phyloP scores from a whole-genome alignment of 2,888 invertebrate species.

The Polydrusus cervinus region DNA sequence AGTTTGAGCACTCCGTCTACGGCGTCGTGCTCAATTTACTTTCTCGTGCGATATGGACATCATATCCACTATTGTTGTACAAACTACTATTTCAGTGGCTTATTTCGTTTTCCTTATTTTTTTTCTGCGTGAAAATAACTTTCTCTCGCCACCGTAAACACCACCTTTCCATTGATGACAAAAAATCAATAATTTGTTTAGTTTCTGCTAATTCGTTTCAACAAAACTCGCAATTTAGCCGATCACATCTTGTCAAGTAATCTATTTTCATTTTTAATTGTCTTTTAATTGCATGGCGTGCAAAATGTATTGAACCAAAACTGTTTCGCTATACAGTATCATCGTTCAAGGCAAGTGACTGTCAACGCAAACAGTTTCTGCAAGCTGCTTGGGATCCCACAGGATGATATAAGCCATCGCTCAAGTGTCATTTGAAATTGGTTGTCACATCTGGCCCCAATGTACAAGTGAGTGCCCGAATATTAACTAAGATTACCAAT shows the following conservation, averaged over 20 bases:
- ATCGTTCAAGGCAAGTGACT: slow-evolving; percentile 48
- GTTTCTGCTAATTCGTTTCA: too few species aligned
- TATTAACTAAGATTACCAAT: slow-evolving; percentile 53
- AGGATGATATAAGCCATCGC: slow-evolving; percentile 53
- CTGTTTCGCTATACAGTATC: slow-evolving; percentile 34
- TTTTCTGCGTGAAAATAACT: too few species aligned
- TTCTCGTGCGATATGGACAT: too few species aligned
- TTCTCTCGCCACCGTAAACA: too few species aligned
- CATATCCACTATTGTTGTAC: too few species aligned
- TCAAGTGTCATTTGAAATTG: slow-evolving; percentile 54
- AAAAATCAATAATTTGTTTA: too few species aligned
- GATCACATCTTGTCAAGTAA: not conserved
- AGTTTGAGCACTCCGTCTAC: too few species aligned
- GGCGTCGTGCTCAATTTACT: too few species aligned
- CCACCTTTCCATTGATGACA: not conserved
- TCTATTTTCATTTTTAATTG: slow-evolving; percentile 25
- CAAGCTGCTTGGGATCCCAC: slow-evolving; percentile 52
- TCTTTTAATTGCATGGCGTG: slow-evolving; percentile 14
- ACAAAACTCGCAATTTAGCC: too few species aligned
- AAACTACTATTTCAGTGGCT: too few species aligned
- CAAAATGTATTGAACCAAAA: slow-evolving; percentile 9
- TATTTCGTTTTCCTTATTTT: too few species aligned
- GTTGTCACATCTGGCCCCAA: slow-evolving; percentile 54
- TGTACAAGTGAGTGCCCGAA: slow-evolving; percentile 49
- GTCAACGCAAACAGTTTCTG: slow-evolving; percentile 50